A percentile compares a stretch with the other conserved stretches of the same genome.
Evolutionary conservation across 2,113 vertebrate genomes (phyloP).

Genomic region (Vireo altiloquus): DNA sequence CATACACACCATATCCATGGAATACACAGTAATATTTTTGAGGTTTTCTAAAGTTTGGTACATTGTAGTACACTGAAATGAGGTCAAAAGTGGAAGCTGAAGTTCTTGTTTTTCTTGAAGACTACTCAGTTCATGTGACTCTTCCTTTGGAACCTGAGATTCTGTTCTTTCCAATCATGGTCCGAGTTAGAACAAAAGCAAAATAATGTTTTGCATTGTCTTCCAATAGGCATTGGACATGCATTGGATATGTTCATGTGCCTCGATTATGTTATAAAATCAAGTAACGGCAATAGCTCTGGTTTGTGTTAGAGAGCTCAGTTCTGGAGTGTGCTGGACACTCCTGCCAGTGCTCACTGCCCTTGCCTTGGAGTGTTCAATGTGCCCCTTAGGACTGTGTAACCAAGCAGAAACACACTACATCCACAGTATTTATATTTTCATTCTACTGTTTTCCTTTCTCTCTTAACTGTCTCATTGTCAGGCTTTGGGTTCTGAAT

Average conservation of each 20-base stretch:
- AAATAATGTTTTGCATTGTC: not conserved
- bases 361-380: not conserved
- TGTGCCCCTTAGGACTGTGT: not conserved
- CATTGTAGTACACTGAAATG: not conserved
- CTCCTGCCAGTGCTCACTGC: not conserved
- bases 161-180: not conserved
- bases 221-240: not conserved
- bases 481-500: not conserved
- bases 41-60: not conserved
- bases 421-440: not conserved
- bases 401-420: not conserved
- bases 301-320: not conserved
- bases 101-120: not conserved
- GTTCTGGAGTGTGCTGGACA: not conserved
- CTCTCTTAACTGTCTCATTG: not conserved
- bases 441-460: not conserved
- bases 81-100: not conserved
- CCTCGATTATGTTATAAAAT: not conserved
- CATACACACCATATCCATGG: not conserved
- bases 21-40: not conserved
- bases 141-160: not conserved
- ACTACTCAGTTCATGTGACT: not conserved
- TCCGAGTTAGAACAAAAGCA: not conserved
- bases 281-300: not conserved
- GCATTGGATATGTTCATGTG: fast-evolving